These are phyloP conservation scores for Promerops cafer DNA, from an alignment of 2,113 vertebrate species.

Conservation along the genomic window DNA sequence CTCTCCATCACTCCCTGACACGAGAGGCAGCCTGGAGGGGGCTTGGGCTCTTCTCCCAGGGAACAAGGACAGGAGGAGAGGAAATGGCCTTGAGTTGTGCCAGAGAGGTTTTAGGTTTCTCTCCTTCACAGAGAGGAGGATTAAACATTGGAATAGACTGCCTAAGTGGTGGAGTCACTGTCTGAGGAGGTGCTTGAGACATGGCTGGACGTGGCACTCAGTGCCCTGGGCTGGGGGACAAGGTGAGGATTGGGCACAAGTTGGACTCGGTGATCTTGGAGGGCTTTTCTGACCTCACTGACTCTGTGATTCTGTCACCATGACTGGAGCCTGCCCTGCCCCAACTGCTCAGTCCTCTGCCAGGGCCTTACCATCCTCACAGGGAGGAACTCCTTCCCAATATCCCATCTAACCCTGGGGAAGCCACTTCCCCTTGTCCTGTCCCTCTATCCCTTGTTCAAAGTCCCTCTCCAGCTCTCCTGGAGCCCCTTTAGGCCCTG, in stretches of 20 bases:
- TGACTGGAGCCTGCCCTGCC: neutral
- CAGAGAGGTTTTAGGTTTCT: neutral
- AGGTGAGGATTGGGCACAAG: neutral
- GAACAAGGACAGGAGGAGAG: neutral
- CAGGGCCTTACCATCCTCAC: neutral
- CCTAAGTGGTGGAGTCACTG: neutral
- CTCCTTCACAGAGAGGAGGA: neutral
- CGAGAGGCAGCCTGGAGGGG: neutral
- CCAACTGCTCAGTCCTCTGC: neutral
- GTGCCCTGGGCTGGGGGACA: neutral
- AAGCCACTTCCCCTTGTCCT: neutral
- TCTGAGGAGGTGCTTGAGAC: neutral
- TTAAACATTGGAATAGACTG: neutral
- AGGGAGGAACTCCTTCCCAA: neutral
- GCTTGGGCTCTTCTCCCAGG: neutral
- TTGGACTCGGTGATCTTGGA: neutral
- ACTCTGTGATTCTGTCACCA: neutral
- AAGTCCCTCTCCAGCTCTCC: neutral
- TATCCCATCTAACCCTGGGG: neutral
- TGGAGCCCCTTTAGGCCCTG: neutral
- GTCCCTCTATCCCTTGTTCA: neutral
- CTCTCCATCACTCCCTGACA: neutral
- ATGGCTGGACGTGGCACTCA: fast-evolving
- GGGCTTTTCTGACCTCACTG: neutral
- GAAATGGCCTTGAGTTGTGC: neutral